Conservation (phyloP, 2,797 vertebrate genomes). For the Todus mexicanus region DNA sequence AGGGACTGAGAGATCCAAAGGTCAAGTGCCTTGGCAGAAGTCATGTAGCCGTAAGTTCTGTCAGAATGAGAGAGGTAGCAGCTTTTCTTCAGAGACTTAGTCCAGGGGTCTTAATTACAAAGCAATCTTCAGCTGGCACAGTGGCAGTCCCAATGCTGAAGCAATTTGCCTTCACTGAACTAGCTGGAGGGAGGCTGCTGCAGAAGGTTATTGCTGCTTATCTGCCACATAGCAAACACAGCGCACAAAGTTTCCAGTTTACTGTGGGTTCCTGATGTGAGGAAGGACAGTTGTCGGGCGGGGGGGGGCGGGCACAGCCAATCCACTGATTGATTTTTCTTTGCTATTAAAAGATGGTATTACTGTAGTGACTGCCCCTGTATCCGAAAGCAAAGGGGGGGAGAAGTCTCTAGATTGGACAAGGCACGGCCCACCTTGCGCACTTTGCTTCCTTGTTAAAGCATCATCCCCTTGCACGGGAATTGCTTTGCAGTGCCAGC, state of each 20-base stretch:
- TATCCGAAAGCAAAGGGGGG: neutral
- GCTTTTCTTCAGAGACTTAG: neutral
- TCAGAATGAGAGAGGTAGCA: neutral
- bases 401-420: neutral
- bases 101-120: neutral
- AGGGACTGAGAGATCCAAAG: neutral
- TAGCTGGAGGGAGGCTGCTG: neutral
- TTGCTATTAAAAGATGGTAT: neutral
- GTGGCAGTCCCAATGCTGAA: too few species aligned
- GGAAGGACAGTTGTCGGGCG: neutral
- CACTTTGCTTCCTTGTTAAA: neutral
- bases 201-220: neutral
- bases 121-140: neutral
- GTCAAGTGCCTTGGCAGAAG: neutral
- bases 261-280: fast-evolving
- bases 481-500: neutral
- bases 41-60: neutral
- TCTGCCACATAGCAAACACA: neutral
- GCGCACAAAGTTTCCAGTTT: neutral
- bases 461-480: neutral
- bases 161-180: neutral
- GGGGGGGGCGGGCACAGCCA: neutral
- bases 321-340: neutral
- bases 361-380: neutral
- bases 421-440: neutral